Percentiles rank a stretch among this genome's conserved stretches.
phyloP scores from a whole-genome alignment of 2,113 vertebrate genomes.

The Ceuthmochares aereus region DNA sequence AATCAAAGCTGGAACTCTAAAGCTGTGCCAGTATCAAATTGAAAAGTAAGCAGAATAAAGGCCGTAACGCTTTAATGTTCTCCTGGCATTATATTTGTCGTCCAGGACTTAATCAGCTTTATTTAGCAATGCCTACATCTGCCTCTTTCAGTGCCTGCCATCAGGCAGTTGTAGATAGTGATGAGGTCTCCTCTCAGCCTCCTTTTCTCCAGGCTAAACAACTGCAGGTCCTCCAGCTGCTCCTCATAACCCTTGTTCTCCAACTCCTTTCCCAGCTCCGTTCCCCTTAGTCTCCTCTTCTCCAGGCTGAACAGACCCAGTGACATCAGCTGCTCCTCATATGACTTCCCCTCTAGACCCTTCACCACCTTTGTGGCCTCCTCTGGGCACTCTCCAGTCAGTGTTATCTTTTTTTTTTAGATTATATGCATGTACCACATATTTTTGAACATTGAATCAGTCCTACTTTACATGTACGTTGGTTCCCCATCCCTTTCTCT shows the following conservation, averaged over 20 bases:
- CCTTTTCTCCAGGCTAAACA: too few species aligned
- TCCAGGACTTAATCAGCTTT: background rate
- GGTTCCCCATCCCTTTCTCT: background rate
- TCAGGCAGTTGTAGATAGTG: too few species aligned
- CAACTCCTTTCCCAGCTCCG: too few species aligned
- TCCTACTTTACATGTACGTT: background rate
- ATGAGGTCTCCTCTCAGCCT: too few species aligned
- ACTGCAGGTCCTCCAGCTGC: too few species aligned
- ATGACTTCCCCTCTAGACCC: too few species aligned
- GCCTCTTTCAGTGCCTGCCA: background rate
- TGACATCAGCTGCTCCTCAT: too few species aligned
- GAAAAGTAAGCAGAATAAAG: conserved; percentile 48
- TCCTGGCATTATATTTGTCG: background rate
- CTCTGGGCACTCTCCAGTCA: background rate
- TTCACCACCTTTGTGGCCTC: too few species aligned
- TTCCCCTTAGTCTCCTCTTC: too few species aligned
- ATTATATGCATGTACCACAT: background rate
- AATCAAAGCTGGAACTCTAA: conserved; percentile 24
- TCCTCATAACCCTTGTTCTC: too few species aligned
- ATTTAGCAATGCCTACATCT: background rate
- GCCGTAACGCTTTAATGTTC: background rate
- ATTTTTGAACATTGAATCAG: background rate
- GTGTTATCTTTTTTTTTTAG: background rate
- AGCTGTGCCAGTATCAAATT: background rate
- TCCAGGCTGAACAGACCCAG: too few species aligned